These are phyloP conservation scores for Crioceris asparagi DNA, from an alignment of 2,888 invertebrate species.

Conservation along the genomic window DNA sequence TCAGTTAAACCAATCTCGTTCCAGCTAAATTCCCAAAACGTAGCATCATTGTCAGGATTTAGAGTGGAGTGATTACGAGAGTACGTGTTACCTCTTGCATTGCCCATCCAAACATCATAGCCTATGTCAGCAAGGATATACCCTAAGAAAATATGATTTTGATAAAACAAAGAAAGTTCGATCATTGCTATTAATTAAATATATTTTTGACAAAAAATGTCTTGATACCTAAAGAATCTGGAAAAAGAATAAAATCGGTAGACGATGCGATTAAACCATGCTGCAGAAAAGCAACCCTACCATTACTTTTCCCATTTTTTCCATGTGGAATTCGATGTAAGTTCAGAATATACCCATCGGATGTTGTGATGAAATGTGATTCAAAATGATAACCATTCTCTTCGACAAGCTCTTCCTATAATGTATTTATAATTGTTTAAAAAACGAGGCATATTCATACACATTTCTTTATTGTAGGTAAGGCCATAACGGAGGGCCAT, in stretches of 20 bases:
- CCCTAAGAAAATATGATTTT: slow-evolving; percentile 26
- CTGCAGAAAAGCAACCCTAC: slow-evolving; percentile 37
- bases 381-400: slow-evolving; percentile 39
- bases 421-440: no score
- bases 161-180: background rate
- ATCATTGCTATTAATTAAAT: no score
- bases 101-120: slow-evolving; percentile 50
- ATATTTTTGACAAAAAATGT: no score
- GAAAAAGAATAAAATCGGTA: no score
- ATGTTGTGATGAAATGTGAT: slow-evolving; percentile 36
- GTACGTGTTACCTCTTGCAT: slow-evolving; percentile 48
- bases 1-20: slow-evolving; percentile 69
- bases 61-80: slow-evolving; percentile 39
- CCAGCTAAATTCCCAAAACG: slow-evolving; percentile 43
- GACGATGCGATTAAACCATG: slow-evolving; percentile 46
- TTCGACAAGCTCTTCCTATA: slow-evolving; percentile 34
- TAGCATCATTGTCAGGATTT: slow-evolving; percentile 27
- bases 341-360: slow-evolving; percentile 47
- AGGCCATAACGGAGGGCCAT: no score
- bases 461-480: no score
- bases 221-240: no score
- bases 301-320: slow-evolving; percentile 18
- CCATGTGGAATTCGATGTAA: slow-evolving; percentile 46
- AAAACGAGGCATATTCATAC: no score
- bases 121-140: slow-evolving; percentile 38